These are phyloP conservation scores for Chaenogobius annularis DNA, from an alignment of 2,113 vertebrate species.

Conservation along the genomic window DNA sequence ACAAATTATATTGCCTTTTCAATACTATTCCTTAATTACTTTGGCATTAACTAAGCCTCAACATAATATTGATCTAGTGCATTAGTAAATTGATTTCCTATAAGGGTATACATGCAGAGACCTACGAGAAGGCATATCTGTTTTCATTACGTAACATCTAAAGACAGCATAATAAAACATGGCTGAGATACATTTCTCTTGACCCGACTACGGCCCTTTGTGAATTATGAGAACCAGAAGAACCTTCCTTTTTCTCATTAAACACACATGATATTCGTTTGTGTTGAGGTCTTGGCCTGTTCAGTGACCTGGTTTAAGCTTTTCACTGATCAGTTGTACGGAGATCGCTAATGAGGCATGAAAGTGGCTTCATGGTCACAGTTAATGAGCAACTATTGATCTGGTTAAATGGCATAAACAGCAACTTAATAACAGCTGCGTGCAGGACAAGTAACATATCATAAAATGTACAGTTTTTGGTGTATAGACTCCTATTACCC, in stretches of 20 bases:
- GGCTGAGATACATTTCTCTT: neutral
- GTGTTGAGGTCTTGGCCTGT: neutral
- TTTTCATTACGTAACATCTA: conserved; percentile 29
- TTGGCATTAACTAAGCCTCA: conserved; percentile 12
- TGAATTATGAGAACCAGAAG: conserved; percentile 3
- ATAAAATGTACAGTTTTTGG: neutral
- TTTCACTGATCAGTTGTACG: conserved; percentile 9
- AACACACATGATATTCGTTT: conserved; percentile 9
- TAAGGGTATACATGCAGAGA: conserved; percentile 15
- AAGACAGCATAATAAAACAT: neutral
- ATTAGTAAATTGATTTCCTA: conserved; percentile 43
- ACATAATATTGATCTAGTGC: conserved; percentile 10
- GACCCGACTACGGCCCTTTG: neutral
- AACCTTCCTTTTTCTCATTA: conserved; percentile 9
- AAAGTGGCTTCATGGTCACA: conserved; percentile 15
- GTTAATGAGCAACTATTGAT: conserved; percentile 37
- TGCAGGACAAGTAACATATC: neutral
- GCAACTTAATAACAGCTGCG: conserved; percentile 1
- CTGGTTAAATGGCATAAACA: conserved; percentile 7
- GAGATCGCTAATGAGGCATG: conserved; percentile 5
- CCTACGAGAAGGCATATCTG: conserved; percentile 11
- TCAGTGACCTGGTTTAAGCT: conserved; percentile 3
- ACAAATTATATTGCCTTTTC: conserved; percentile 6
- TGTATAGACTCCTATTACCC: neutral
- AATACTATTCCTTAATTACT: neutral